Evolutionary conservation across 2,113 vertebrate species (phyloP).

Genomic region (Pantherophis guttatus): DNA sequence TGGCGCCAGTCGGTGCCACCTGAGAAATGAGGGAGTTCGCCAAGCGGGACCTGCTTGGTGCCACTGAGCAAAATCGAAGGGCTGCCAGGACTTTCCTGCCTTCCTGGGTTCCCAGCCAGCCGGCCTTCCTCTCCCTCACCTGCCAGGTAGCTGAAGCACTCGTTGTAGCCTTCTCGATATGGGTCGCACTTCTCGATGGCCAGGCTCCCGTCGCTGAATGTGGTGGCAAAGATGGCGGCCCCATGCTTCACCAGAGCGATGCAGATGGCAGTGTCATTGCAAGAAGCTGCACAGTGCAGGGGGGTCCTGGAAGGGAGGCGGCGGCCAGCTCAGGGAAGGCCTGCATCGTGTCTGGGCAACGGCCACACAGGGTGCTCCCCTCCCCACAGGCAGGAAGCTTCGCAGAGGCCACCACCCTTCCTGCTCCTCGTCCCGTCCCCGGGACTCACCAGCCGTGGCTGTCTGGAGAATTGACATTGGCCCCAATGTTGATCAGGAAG

Average conservation of each 20-base stretch:
- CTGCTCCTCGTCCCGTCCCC: not conserved
- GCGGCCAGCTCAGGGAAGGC: not conserved
- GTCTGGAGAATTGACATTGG: slow-evolving; percentile 86
- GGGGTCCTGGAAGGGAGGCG: slow-evolving; percentile 77
- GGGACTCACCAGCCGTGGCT: slow-evolving; percentile 87
- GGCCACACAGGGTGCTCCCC: accelerated
- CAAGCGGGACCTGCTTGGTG: not conserved
- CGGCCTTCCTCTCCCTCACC: slow-evolving; percentile 55
- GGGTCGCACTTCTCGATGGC: slow-evolving; percentile 89
- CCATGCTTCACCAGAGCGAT: slow-evolving; percentile 83
- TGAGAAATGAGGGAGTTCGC: not conserved
- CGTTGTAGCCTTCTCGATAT: slow-evolving; percentile 76
- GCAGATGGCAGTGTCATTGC: slow-evolving; percentile 84
- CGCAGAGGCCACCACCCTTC: not conserved
- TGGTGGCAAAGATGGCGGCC: slow-evolving; percentile 83
- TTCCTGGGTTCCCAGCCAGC: too few relatives aligned
- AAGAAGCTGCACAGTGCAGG: slow-evolving; percentile 86
- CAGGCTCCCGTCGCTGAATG: slow-evolving; percentile 79
- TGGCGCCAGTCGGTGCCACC: not conserved
- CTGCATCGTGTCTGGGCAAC: accelerated
- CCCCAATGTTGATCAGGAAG: slow-evolving; percentile 82
- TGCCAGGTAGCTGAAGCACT: slow-evolving; percentile 81
- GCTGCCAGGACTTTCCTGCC: not conserved
- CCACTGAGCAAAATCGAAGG: not conserved
- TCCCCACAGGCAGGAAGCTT: not conserved